phyloP scores from a whole-genome alignment of 2,888 invertebrate species.

The Nomada ruficornis region DNA sequence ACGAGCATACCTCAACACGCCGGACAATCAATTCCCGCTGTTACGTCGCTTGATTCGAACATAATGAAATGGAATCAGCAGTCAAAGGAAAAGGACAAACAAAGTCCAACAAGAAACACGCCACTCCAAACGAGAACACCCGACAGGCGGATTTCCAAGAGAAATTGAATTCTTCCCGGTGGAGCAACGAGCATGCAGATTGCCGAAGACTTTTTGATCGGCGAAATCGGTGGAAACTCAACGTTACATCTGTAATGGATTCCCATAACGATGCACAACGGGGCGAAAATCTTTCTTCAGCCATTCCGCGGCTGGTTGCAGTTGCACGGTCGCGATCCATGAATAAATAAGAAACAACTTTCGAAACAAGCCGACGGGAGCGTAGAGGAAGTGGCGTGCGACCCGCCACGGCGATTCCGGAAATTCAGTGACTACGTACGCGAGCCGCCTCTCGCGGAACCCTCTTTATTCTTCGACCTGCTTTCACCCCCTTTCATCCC shows the following conservation, averaged over 20 bases:
- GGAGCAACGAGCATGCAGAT: background rate
- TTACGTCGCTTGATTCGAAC: background rate
- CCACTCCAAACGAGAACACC: background rate
- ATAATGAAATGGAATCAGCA: constrained; percentile 20
- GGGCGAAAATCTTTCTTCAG: constrained; percentile 38
- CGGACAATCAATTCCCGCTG: background rate
- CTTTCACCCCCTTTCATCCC: constrained; percentile 16
- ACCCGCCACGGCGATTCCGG: constrained; percentile 41
- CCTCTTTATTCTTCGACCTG: constrained; percentile 53
- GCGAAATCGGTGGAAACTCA: constrained; percentile 28
- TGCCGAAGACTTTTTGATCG: background rate
- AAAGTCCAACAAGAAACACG: background rate
- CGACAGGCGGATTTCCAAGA: background rate
- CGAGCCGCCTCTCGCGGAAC: constrained; percentile 26
- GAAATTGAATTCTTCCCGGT: constrained; percentile 6
- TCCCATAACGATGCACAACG: constrained; percentile 31
- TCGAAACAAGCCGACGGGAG: constrained; percentile 60
- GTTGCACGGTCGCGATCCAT: constrained; percentile 41
- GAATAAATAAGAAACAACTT: constrained; percentile 66
- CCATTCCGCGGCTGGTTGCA: background rate
- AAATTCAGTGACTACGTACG: constrained; percentile 54
- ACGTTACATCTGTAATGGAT: constrained; percentile 49
- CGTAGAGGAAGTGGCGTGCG: constrained; percentile 4
- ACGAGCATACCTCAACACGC: background rate
- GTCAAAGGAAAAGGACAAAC: too few relatives aligned